These are phyloP conservation scores for Pluvianellus socialis DNA, from an alignment of 2,113 vertebrate genomes.

Conservation along the genomic window DNA sequence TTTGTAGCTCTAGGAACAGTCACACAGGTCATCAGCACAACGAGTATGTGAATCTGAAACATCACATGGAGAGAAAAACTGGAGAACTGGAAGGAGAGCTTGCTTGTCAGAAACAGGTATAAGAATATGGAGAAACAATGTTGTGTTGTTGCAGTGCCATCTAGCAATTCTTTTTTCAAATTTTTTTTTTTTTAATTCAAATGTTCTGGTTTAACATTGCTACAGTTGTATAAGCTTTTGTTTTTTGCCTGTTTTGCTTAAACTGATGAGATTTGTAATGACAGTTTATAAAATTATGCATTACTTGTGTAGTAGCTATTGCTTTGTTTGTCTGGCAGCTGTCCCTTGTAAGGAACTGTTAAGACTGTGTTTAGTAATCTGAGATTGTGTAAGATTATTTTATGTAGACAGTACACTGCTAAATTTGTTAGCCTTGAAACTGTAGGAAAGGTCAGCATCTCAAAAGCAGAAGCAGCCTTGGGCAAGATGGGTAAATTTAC, in stretches of 20 bases:
- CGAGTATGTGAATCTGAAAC: slow-evolving; percentile 71
- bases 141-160: background rate
- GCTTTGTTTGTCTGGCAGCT: background rate
- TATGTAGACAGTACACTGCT: background rate
- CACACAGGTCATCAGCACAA: slow-evolving; percentile 67
- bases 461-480: background rate
- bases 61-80: slow-evolving; percentile 68
- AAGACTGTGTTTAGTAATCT: slow-evolving; percentile 39
- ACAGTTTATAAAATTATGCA: background rate
- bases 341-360: background rate
- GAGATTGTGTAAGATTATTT: slow-evolving; percentile 41
- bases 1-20: slow-evolving; percentile 60
- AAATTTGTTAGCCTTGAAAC: slow-evolving; percentile 39
- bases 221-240: background rate
- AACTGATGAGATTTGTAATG: background rate
- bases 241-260: background rate
- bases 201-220: background rate
- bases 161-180: background rate
- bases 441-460: slow-evolving; percentile 24
- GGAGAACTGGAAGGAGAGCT: slow-evolving; percentile 72
- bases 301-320: background rate
- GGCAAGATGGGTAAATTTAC: background rate
- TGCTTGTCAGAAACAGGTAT: slow-evolving; percentile 79
- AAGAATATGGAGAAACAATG: background rate
- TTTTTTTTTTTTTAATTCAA: background rate